phyloP scores from a whole-genome alignment of 2,797 vertebrate species.

The Molothrus ater region DNA sequence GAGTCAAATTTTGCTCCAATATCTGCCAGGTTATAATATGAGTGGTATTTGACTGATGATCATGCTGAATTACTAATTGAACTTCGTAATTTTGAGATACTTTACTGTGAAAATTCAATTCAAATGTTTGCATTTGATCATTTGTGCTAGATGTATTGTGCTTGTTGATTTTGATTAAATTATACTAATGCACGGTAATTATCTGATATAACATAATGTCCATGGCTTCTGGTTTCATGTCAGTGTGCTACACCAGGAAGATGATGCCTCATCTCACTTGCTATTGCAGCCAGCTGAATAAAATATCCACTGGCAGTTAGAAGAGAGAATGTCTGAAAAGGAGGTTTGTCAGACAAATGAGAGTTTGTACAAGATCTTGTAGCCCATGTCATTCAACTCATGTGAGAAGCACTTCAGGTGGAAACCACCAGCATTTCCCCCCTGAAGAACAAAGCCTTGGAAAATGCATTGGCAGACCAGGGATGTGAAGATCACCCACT shows the following conservation, averaged over 20 bases:
- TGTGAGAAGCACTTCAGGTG: neutral
- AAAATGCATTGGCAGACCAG: neutral
- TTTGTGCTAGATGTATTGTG: neutral
- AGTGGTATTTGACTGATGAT: neutral
- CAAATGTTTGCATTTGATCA: conserved; percentile 1
- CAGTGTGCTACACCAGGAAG: neutral
- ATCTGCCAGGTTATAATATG: conserved; percentile 9
- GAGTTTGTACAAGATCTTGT: neutral
- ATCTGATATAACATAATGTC: neutral
- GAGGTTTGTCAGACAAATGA: neutral
- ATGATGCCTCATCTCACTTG: neutral
- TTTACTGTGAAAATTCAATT: neutral
- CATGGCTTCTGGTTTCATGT: neutral
- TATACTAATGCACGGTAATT: neutral
- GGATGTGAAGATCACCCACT: neutral
- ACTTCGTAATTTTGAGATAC: conserved; percentile 17
- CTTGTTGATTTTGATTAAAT: conserved; percentile 22
- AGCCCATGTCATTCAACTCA: neutral
- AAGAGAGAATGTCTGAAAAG: neutral
- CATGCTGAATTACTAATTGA: neutral
- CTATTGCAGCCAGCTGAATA: neutral
- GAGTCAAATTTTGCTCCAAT: conserved; percentile 33
- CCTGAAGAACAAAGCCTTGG: neutral
- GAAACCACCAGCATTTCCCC: neutral
- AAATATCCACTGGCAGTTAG: neutral